These are phyloP conservation scores for Invenusta paracnida DNA, from an alignment of 2,888 invertebrate species.

Conservation along the genomic window DNA sequence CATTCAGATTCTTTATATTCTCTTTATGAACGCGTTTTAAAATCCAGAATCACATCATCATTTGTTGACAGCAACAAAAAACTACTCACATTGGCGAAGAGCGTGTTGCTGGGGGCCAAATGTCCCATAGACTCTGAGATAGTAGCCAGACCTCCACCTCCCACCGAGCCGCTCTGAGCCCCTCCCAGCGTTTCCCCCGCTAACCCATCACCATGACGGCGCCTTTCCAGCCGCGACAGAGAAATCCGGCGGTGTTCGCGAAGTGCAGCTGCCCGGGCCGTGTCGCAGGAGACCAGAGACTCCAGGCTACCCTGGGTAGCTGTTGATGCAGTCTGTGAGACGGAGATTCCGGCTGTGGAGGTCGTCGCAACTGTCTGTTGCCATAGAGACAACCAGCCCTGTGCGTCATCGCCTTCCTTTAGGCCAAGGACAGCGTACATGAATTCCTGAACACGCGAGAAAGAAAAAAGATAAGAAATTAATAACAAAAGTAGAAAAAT, in stretches of 20 bases:
- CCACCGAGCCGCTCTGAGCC: background rate
- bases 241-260: background rate
- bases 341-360: background rate
- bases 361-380: background rate
- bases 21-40: no score
- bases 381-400: slow-evolving; percentile 20
- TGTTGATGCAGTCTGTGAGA: background rate
- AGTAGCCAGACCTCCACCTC: background rate
- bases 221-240: background rate
- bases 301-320: background rate
- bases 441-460: background rate
- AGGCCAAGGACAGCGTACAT: slow-evolving; percentile 36
- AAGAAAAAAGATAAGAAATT: background rate
- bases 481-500: background rate
- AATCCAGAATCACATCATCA: no score
- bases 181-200: background rate
- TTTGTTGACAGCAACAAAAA: no score
- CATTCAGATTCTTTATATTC: no score
- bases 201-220: background rate
- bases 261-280: background rate
- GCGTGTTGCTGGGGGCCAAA: background rate
- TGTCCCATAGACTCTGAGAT: background rate
- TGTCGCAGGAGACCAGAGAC: background rate
- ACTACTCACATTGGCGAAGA: slow-evolving; percentile 10
- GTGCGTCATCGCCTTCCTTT: slow-evolving; percentile 21